phyloP scores from a whole-genome alignment of 2,113 vertebrate species.

The Chionis minor region DNA sequence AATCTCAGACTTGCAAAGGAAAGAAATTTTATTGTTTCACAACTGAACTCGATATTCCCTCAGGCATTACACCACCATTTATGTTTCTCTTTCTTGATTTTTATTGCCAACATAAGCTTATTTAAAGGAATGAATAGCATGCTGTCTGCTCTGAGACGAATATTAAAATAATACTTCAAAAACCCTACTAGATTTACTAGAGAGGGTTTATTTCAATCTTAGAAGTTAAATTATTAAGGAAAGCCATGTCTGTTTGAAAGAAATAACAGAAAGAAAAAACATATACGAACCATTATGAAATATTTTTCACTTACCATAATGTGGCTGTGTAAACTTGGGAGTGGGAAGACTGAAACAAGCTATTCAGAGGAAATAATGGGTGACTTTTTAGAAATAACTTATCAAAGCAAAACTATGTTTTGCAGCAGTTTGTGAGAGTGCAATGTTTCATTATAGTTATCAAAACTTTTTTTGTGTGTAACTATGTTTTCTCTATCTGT shows the following conservation, averaged over 20 bases:
- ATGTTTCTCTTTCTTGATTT: conserved; percentile 39
- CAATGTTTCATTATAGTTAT: neutral
- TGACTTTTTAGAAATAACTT: neutral
- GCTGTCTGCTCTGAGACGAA: conserved; percentile 5
- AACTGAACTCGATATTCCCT: conserved; percentile 52
- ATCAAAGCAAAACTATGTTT: neutral
- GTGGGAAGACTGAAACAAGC: neutral
- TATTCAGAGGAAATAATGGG: neutral
- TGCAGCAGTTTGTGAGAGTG: neutral
- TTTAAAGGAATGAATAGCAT: conserved; percentile 60
- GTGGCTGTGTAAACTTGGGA: neutral
- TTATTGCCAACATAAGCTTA: conserved; percentile 62
- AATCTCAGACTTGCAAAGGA: conserved; percentile 43
- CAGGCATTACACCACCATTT: conserved; percentile 33
- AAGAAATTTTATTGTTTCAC: conserved; percentile 62
- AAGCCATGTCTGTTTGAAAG: neutral
- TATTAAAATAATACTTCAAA: neutral
- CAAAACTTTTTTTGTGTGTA: too few relatives aligned
- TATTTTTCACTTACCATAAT: neutral
- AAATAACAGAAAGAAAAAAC: neutral
- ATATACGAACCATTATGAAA: neutral
- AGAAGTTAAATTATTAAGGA: neutral
- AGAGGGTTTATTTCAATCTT: neutral
- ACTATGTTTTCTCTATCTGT: neutral
- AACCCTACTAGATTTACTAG: neutral